Base-by-base conservation (phyloP, 2,797 vertebrate genomes). In the Melanitta fusca region DNA sequence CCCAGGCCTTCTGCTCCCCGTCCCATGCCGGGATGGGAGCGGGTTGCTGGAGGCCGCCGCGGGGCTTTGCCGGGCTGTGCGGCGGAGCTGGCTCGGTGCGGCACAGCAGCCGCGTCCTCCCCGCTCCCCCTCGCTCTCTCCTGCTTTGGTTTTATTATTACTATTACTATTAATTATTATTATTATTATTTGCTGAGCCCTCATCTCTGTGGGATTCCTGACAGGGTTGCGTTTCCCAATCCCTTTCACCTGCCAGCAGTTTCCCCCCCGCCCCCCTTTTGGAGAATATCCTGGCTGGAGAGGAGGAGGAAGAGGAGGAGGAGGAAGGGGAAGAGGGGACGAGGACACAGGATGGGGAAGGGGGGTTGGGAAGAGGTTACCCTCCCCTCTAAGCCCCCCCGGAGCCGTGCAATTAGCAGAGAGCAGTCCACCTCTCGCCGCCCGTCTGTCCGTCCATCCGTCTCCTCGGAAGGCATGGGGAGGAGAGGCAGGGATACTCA, bases 401-500 rank as follows among this genome's bases (percentile, higher is more conserved):
- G 21, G 65, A 41, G 69, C 79, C 69, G 88, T 66, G 56, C 54
- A 65, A 86, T 77, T 79, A 80, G 68, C 56, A 88, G 43, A 81
- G n/a, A 57, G 45, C 32, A 18, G 64, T 91, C 87, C 91, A 79
- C 92, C 91, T 85, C 78, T 56, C 73, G 20, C 58, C 84, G 72
- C 80, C 91, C 18, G 54, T 83, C 82, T 14, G 79, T 80, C 47
- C 57, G 60, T 88, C 86, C 93, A 86, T 89, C 88, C 34, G 38
- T 81, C 90, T 93, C 73, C 91, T 94, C 85, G 19, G 91, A 74
- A 80, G 80, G 90, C 87, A 93, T 72, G 80, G 25, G 92, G 85
- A 92, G 80, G 77, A 93, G 81, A 85, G 85, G 34, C 51, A 75
- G 91, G 58, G 85, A 80, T 91, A 91, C 96, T 96, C 91, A 85